phyloP scores from a whole-genome alignment of 30 jellyfish, hydroid and myxozoan genomes.

The Turritopsis dohrnii region DNA sequence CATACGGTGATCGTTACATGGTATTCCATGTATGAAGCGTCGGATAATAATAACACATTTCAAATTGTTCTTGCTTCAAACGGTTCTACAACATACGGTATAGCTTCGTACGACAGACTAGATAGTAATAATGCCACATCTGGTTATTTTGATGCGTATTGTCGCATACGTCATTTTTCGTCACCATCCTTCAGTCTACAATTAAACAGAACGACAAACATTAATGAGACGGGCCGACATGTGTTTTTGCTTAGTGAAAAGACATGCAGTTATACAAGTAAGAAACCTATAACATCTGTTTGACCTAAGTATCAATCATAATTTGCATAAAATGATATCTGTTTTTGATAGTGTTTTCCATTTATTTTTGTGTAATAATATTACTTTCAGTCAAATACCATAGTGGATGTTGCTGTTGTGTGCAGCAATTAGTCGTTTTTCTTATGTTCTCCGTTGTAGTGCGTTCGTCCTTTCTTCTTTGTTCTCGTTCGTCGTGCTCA shows the following conservation, averaged over 20 bases:
- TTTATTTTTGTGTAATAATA: too few relatives aligned
- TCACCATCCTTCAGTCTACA: neutral
- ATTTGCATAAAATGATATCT: too few relatives aligned
- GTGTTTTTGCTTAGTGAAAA: neutral
- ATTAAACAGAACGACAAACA: neutral
- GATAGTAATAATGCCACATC: neutral
- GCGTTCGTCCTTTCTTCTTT: too few relatives aligned
- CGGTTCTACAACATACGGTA: neutral
- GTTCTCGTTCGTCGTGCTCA: too few relatives aligned
- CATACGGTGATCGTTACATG: neutral
- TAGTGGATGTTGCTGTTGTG: too few relatives aligned
- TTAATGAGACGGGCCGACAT: neutral
- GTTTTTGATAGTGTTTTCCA: too few relatives aligned
- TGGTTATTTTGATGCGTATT: neutral
- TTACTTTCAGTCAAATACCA: too few relatives aligned
- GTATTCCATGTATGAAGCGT: neutral
- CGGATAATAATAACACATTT: neutral
- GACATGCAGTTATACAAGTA: neutral
- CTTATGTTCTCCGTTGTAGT: too few relatives aligned
- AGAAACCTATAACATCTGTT: neutral
- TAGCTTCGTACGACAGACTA: neutral
- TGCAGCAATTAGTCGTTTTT: too few relatives aligned
- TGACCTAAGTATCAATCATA: too few relatives aligned
- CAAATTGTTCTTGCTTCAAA: neutral
- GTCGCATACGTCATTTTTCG: neutral